These are phyloP conservation scores for Willisornis vidua DNA, from an alignment of 2,113 vertebrate species.

Conservation along the genomic window DNA sequence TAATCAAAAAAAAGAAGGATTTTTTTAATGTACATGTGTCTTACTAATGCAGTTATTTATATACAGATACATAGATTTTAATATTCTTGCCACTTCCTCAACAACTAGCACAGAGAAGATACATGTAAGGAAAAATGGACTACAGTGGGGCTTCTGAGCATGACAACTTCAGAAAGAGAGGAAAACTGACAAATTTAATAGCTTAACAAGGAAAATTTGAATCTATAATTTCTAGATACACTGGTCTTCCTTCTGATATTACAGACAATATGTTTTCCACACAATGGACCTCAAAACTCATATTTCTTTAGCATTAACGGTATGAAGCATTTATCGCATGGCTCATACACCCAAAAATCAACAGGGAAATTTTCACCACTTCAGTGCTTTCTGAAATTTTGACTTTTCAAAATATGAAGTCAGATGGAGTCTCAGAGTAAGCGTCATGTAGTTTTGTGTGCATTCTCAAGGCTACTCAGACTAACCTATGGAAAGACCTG, in stretches of 20 bases:
- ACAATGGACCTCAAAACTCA: background rate
- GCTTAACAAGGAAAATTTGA: background rate
- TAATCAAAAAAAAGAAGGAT: background rate
- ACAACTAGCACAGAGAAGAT: background rate
- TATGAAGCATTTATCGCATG: background rate
- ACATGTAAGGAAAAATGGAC: background rate
- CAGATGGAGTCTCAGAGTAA: background rate
- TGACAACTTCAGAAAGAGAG: background rate
- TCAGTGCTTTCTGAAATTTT: background rate
- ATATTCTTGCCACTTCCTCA: background rate
- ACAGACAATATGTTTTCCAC: background rate
- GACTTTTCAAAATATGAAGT: background rate
- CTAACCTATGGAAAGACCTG: background rate
- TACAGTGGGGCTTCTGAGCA: background rate
- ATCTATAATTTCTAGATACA: background rate
- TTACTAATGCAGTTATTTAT: background rate
- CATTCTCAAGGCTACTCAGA: background rate
- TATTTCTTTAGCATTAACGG: background rate
- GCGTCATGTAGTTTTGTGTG: accelerated
- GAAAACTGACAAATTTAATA: background rate
- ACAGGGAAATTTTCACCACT: background rate
- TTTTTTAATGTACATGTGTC: background rate
- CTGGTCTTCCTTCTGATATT: background rate
- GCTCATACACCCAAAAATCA: background rate
- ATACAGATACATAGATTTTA: background rate